Conservation (phyloP, 2,113 vertebrate species). For the Tachysurus fulvidraco region DNA sequence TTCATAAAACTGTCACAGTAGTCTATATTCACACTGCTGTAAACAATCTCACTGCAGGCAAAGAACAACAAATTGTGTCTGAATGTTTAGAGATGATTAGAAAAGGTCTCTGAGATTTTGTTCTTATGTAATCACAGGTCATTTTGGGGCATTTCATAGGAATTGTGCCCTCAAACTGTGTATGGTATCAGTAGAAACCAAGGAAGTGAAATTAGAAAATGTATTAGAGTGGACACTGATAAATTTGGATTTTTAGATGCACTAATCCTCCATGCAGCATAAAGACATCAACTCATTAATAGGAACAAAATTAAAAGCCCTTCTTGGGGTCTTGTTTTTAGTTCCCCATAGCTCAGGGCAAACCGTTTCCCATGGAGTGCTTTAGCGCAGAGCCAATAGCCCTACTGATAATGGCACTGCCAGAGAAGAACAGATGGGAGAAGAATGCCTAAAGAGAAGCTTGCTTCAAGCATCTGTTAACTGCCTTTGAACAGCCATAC, state of each 20-base stretch:
- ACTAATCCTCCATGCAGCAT: slow-evolving; percentile 47
- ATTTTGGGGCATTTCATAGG: slow-evolving; percentile 5
- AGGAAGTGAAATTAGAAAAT: slow-evolving; percentile 18
- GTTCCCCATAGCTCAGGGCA: slow-evolving; percentile 53
- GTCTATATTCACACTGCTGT: slow-evolving; percentile 3
- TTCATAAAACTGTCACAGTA: background rate
- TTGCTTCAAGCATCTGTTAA: slow-evolving; percentile 68
- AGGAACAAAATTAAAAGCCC: slow-evolving; percentile 52
- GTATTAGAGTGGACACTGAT: slow-evolving; percentile 38
- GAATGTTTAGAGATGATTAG: slow-evolving; percentile 10
- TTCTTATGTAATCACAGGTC: slow-evolving; percentile 1
- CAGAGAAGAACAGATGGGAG: slow-evolving; percentile 68
- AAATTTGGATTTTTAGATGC: slow-evolving; percentile 42
- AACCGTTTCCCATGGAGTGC: slow-evolving; percentile 53
- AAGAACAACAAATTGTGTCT: slow-evolving; percentile 14
- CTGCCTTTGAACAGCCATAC: slow-evolving; percentile 60
- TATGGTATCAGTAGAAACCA: slow-evolving; percentile 1
- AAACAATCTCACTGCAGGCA: slow-evolving; percentile 26
- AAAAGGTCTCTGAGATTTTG: background rate
- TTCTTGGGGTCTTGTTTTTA: slow-evolving; percentile 46
- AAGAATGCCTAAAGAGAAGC: slow-evolving; percentile 62
- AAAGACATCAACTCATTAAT: slow-evolving; percentile 56
- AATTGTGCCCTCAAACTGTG: slow-evolving; percentile 1
- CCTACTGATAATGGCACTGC: slow-evolving; percentile 55
- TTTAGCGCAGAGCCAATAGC: slow-evolving; percentile 52